A percentile compares a stretch with the other conserved stretches of the same genome.
phyloP scores from a whole-genome alignment of 2,797 vertebrate species.

The Mionectes olivaceus region DNA sequence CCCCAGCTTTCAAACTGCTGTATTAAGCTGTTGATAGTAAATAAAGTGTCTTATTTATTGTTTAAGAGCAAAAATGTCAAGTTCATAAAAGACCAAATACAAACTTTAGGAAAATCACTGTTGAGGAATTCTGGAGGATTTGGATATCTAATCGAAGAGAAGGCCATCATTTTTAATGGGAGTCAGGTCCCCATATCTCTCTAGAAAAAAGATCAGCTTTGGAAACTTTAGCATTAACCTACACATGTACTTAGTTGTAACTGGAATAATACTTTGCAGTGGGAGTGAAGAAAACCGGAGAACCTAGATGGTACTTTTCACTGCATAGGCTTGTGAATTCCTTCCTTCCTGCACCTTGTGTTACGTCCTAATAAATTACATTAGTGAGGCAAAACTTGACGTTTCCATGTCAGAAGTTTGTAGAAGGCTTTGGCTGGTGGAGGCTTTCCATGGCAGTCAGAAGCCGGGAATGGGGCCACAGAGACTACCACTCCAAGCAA shows the following conservation, averaged over 20 bases:
- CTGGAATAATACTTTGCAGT: background rate
- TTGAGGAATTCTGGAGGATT: background rate
- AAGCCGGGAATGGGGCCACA: background rate
- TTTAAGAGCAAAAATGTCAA: background rate
- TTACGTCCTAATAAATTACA: background rate
- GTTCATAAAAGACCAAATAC: background rate
- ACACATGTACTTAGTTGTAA: background rate
- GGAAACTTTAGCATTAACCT: background rate
- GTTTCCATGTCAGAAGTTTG: background rate
- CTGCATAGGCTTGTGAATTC: background rate
- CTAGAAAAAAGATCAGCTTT: background rate
- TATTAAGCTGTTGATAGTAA: background rate
- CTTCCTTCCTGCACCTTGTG: background rate
- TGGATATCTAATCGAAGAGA: background rate
- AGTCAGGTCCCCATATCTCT: background rate
- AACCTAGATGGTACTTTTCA: background rate
- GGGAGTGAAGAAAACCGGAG: background rate
- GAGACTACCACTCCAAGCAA: background rate
- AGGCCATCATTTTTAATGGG: background rate
- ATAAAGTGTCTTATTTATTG: background rate
- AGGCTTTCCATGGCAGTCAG: background rate
- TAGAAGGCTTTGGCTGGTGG: background rate
- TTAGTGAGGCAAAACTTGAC: fast-evolving
- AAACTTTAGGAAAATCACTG: background rate
- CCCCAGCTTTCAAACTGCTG: background rate